These are phyloP conservation scores for Sebastes matsubarae DNA, from an alignment of 2,797 vertebrate species.

Conservation along the genomic window DNA sequence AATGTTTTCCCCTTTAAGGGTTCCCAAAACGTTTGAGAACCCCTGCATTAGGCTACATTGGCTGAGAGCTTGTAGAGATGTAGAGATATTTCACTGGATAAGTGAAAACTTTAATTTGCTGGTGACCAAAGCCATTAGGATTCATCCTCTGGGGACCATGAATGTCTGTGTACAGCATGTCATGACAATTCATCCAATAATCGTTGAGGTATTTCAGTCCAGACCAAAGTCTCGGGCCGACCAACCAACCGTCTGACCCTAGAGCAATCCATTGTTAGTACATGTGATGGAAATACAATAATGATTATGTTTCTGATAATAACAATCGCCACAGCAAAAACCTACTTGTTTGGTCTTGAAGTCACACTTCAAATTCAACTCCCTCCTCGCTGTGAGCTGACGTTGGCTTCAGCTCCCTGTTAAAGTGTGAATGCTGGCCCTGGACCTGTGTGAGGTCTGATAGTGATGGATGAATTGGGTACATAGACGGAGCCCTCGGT, in stretches of 20 bases:
- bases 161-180: not conserved
- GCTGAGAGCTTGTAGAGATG: not conserved
- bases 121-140: not conserved
- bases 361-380: constrained; percentile 20
- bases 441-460: constrained; percentile 67
- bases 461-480: constrained; percentile 75
- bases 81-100: not conserved
- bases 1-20: too few relatives aligned
- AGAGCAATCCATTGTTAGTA: not conserved
- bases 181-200: not conserved
- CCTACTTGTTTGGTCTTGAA: not conserved
- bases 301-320: not conserved
- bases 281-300: not conserved
- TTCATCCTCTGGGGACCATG: not conserved
- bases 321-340: not conserved
- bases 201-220: not conserved
- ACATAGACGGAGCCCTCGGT: constrained; percentile 54
- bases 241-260: not conserved
- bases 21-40: too few relatives aligned
- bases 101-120: too few relatives aligned
- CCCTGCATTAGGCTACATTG: too few relatives aligned
- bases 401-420: constrained; percentile 19
- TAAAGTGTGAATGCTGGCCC: constrained; percentile 32
- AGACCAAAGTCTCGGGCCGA: not conserved
- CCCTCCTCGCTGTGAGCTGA: constrained; percentile 5